These are phyloP conservation scores for Hydrocynus forskahlii DNA, from an alignment of 2,797 vertebrate genomes.

Conservation along the genomic window DNA sequence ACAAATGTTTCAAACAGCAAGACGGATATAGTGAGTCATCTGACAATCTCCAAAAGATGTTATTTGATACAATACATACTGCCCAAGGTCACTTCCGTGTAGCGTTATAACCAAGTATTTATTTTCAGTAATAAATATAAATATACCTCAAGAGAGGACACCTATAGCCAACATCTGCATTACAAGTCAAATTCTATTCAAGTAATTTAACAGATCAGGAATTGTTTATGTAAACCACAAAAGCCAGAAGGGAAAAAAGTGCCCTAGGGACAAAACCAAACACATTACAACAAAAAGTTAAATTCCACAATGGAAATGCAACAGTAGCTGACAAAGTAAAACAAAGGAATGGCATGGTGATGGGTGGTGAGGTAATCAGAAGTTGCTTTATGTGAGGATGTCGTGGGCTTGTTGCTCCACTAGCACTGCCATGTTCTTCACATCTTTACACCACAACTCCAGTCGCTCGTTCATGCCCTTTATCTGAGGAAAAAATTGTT, in stretches of 20 bases:
- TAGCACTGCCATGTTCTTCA: constrained; percentile 95
- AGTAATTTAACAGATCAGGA: background rate
- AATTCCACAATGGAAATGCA: background rate
- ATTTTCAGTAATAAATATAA: background rate
- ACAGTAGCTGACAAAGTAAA: background rate
- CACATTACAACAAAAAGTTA: background rate
- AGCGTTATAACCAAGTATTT: background rate
- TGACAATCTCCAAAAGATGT: background rate
- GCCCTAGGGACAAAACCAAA: background rate
- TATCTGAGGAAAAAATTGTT: constrained; percentile 78
- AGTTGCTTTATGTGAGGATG: constrained; percentile 85
- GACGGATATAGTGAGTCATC: background rate
- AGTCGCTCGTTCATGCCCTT: constrained; percentile 96
- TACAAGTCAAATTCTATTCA: background rate
- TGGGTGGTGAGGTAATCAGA: background rate
- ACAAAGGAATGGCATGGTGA: background rate
- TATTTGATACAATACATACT: background rate
- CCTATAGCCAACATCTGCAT: background rate
- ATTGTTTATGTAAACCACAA: background rate
- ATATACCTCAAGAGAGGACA: background rate
- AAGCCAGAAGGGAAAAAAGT: background rate
- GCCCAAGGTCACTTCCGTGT: background rate
- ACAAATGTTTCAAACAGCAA: background rate
- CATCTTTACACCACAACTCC: constrained; percentile 93
- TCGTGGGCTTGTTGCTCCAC: constrained; percentile 96